phyloP scores from a whole-genome alignment of 2,888 invertebrate species.

The Deroplatys truncata region DNA sequence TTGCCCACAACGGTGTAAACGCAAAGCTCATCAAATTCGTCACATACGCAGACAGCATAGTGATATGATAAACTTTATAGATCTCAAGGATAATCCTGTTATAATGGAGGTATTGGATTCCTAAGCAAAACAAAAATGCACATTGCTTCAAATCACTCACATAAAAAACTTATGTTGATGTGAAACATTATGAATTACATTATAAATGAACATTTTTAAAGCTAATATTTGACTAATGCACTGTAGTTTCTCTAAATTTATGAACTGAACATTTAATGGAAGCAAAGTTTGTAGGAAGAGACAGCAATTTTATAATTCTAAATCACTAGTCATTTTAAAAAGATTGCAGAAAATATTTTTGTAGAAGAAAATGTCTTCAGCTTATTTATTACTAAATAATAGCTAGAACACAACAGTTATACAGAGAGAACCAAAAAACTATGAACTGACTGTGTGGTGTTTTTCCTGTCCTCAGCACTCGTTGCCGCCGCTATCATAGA shows the following conservation, averaged over 20 bases:
- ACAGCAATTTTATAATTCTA: background rate
- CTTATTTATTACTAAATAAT: background rate
- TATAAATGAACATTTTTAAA: background rate
- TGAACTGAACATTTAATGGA: background rate
- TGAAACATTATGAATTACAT: background rate
- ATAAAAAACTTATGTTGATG: background rate
- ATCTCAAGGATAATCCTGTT: slow-evolving; percentile 29
- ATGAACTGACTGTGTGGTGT: no score
- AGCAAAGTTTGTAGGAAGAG: background rate
- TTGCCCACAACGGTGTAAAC: slow-evolving; percentile 45
- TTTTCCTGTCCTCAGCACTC: no score
- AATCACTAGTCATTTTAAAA: background rate
- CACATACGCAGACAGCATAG: slow-evolving; percentile 53
- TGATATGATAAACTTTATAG: slow-evolving; percentile 49
- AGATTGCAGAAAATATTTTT: background rate
- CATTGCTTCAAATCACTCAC: background rate
- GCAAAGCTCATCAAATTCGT: slow-evolving; percentile 48
- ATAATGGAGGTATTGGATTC: slow-evolving; percentile 33
- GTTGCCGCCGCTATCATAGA: no score
- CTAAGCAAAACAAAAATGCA: background rate
- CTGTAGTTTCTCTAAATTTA: background rate
- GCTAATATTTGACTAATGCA: background rate
- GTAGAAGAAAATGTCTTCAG: background rate
- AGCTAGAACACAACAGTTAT: background rate
- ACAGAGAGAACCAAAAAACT: no score